These are phyloP conservation scores for Zonitis immaculata DNA, from an alignment of 2,888 invertebrate species.

Conservation along the genomic window DNA sequence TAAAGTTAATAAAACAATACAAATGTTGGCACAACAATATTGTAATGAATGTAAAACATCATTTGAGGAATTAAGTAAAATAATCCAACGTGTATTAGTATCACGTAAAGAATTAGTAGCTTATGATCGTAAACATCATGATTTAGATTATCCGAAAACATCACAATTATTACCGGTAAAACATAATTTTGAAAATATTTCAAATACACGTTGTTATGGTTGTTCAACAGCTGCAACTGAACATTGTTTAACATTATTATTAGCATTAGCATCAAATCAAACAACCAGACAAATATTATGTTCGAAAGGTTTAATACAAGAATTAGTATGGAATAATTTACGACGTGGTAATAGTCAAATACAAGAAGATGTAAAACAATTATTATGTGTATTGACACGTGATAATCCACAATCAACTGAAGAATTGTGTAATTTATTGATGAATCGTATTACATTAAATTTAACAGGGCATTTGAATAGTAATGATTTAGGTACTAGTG, in stretches of 20 bases:
- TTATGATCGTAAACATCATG: constrained; percentile 81
- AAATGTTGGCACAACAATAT: constrained; percentile 90
- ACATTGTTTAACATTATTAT: constrained; percentile 85
- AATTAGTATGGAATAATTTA: constrained; percentile 84
- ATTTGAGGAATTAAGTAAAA: constrained; percentile 90
- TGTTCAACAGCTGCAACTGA: constrained; percentile 89
- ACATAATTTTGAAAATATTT: constrained; percentile 11
- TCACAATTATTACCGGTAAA: constrained; percentile 48
- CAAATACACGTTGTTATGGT: constrained; percentile 72
- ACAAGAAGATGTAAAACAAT: constrained; percentile 78
- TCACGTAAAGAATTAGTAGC: constrained; percentile 87
- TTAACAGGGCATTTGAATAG: constrained; percentile 68
- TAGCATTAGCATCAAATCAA: constrained; percentile 80
- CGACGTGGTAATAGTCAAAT: constrained; percentile 74
- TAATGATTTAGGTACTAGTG: constrained; percentile 67
- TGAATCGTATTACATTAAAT: constrained; percentile 78
- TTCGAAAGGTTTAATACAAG: constrained; percentile 81
- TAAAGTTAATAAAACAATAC: constrained; percentile 85
- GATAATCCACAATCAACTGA: constrained; percentile 80
- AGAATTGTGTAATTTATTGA: constrained; percentile 76
- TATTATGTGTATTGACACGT: constrained; percentile 82
- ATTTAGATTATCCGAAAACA: constrained; percentile 46
- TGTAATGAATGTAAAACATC: constrained; percentile 91
- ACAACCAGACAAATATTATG: constrained; percentile 72
- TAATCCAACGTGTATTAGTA: constrained; percentile 85